These are phyloP conservation scores for fruit fly (Drosophila melanogaster) DNA, from an alignment of 1,140 invertebrate genomes.

Conservation along the genomic window Release_6_plus_ISO1_MT NT_033777.3:15662501-15663000, in stretches of 20 bases:
- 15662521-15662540: conserved; percentile 65
- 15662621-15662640: conserved; percentile 34
- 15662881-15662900: no score
- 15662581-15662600: conserved; percentile 42
- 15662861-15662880: neutral
- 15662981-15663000: conserved; percentile 24
- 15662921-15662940: neutral
- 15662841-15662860: neutral
- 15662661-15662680: conserved; percentile 13
- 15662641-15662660: conserved; percentile 41
- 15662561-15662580: conserved; percentile 82
- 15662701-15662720: conserved; percentile 43
- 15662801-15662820: neutral
- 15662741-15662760: conserved; percentile 32
- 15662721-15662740: conserved; percentile 19
- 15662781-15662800: neutral
- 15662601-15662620: conserved; percentile 30
- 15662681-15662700: neutral
- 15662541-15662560: conserved; percentile 79
- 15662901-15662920: no score
- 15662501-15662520: conserved; percentile 45
- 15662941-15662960: neutral
- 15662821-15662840: neutral
- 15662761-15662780: conserved; percentile 36
- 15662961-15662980: neutral